Evolutionary conservation across 2,888 invertebrate species (phyloP), one percentile per base, ranked within the genome.

Genomic region (Hedychridium roseum): DNA sequence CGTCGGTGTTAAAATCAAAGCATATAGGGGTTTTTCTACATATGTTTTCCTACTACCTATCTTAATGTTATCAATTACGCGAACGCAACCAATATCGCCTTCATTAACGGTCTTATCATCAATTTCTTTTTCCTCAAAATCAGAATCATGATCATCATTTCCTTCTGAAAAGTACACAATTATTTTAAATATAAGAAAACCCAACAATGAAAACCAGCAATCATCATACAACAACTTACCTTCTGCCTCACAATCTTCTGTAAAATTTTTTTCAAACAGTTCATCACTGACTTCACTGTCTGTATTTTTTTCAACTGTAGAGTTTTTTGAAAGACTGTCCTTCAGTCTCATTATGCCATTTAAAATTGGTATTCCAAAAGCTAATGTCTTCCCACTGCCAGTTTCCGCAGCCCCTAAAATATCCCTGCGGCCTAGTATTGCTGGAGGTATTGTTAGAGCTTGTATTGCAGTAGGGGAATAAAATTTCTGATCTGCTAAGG

Each of bases 321-420:
- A 21, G 47, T 50, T 40, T 68, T 65, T 76, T 1, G 3, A 7
- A 1, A 54, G n/a, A 68, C 66, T 79, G 69, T 32, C 80, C 70
- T 88, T 87, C 1, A 88, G 71, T 67, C 88, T 85, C 63, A 97
- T 80, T 55, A 97, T 95, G 11, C 93, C 92, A 42, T 88, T 82
- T 46, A 99, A 80, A 30, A 99, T 89, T 6, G 99, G 99, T 48
- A 99, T 90, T 0, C 94, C 97, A 82, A 98, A 99, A 0, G 98
- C 98, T 40, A 99, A 81, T 0, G 99, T 99, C 83, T 99, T 99
- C 0, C 99, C 99, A 79, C 97, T 97, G 0, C 99, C 99, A 0
- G 99, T 99, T 82, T 98, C 97, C 2, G 98, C 98, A 43, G 98
- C 98, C n/a, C 97, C 99, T 1, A 99, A 80, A 60, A 99, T 92